phyloP scores from a whole-genome alignment of 2,888 invertebrate species.

The Boloria selene region DNA sequence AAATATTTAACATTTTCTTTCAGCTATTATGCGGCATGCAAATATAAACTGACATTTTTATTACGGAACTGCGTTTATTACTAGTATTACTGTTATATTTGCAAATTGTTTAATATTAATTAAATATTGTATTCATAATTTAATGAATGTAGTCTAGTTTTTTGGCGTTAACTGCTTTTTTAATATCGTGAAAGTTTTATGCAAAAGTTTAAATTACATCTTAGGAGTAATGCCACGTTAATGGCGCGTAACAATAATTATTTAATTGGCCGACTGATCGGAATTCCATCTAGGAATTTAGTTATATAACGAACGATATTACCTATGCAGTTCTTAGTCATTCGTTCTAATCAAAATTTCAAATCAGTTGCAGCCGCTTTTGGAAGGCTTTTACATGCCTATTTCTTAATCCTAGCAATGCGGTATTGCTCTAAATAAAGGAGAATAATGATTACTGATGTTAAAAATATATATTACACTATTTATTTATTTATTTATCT shows the following conservation, averaged over 20 bases:
- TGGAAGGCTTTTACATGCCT: too few relatives aligned
- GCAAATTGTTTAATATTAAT: background rate
- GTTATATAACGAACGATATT: slow-evolving; percentile 17
- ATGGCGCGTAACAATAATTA: background rate
- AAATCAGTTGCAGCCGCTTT: background rate
- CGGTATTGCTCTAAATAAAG: too few relatives aligned
- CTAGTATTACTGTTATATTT: background rate
- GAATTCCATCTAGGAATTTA: background rate
- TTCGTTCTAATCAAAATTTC: background rate
- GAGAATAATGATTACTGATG: too few relatives aligned
- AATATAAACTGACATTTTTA: background rate
- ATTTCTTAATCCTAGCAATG: too few relatives aligned
- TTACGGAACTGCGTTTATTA: slow-evolving; percentile 4
- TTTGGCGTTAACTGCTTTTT: too few relatives aligned
- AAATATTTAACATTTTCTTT: background rate
- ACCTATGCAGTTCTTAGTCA: background rate
- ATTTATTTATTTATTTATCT: too few relatives aligned
- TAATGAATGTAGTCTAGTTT: too few relatives aligned
- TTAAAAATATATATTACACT: too few relatives aligned
- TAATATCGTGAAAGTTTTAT: background rate
- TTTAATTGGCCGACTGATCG: background rate
- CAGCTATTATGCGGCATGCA: background rate
- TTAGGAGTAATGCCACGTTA: background rate
- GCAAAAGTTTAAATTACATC: background rate
- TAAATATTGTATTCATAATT: background rate